Evolutionary conservation across 2,797 vertebrate genomes (phyloP).

Genomic region (Tokudaia tokunoshimensis): DNA sequence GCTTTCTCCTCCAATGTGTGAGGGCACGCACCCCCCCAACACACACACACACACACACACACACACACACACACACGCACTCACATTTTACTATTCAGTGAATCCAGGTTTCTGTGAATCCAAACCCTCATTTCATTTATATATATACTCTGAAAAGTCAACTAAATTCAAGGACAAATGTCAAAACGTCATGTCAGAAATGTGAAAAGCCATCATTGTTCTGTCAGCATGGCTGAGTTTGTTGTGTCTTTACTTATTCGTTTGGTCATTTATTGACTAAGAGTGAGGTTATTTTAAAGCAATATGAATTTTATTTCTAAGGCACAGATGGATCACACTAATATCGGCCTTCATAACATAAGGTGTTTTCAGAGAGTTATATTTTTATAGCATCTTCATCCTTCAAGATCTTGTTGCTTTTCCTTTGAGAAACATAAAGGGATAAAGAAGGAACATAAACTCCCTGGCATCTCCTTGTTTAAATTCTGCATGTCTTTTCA

Average conservation of each 20-base stretch:
- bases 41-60: neutral
- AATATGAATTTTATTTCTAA: conserved; percentile 37
- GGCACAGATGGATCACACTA: neutral
- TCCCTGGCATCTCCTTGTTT: conserved; percentile 23
- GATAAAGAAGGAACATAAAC: neutral
- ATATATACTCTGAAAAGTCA: conserved; percentile 22
- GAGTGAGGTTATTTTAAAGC: neutral
- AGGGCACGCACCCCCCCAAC: too few relatives aligned
- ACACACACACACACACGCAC: neutral
- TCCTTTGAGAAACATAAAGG: neutral
- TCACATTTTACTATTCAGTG: conserved; percentile 9
- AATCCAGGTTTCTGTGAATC: conserved; percentile 55
- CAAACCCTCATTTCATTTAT: conserved; percentile 22
- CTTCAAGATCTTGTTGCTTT: neutral
- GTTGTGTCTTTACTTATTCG: neutral
- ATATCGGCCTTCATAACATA: neutral
- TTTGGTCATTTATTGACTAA: neutral
- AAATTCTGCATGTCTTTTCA: conserved; percentile 31
- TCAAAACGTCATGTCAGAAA: neutral
- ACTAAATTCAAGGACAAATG: neutral
- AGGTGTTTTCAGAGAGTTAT: neutral
- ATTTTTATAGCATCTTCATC: neutral
- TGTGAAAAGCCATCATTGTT: conserved; percentile 21
- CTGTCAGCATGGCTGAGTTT: neutral
- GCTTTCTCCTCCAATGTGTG: neutral